These are phyloP conservation scores for Callocephalon fimbriatum DNA, from an alignment of 2,113 vertebrate genomes.

Conservation along the genomic window DNA sequence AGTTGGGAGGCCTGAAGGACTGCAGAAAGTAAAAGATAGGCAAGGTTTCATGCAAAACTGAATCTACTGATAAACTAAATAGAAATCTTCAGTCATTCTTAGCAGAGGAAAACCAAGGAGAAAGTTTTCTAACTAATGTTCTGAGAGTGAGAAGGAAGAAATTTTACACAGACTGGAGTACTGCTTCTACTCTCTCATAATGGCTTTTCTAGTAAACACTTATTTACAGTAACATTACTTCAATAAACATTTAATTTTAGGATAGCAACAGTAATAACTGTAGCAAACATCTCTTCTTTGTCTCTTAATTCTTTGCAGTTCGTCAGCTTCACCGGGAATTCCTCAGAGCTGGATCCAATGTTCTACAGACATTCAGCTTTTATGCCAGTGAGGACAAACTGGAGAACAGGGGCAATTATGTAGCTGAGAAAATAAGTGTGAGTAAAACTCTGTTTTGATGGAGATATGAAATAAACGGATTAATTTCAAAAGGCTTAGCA, in stretches of 20 bases:
- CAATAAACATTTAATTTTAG: not conserved
- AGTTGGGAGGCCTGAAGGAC: not conserved
- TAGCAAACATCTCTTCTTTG: not conserved
- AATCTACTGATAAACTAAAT: not conserved
- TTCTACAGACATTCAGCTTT: slow-evolving; percentile 98
- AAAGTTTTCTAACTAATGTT: not conserved
- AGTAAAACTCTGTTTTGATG: slow-evolving; percentile 63
- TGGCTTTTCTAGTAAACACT: not conserved
- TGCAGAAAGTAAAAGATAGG: not conserved
- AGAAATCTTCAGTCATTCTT: not conserved
- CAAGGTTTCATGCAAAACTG: not conserved
- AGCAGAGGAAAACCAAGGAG: not conserved
- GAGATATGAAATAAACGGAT: not conserved
- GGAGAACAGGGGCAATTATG: slow-evolving; percentile 93
- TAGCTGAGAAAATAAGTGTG: slow-evolving; percentile 85
- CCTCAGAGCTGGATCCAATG: slow-evolving; percentile 89
- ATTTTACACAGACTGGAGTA: not conserved
- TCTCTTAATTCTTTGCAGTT: slow-evolving; percentile 77
- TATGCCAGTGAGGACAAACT: slow-evolving; percentile 98
- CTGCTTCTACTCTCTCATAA: not conserved
- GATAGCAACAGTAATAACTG: not conserved
- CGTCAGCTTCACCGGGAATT: slow-evolving; percentile 97
- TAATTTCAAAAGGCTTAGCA: not conserved
- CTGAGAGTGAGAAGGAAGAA: not conserved
- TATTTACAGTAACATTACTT: not conserved